These are phyloP conservation scores for Halictus ligatus DNA, from an alignment of 2,888 invertebrate species.

Conservation along the genomic window DNA sequence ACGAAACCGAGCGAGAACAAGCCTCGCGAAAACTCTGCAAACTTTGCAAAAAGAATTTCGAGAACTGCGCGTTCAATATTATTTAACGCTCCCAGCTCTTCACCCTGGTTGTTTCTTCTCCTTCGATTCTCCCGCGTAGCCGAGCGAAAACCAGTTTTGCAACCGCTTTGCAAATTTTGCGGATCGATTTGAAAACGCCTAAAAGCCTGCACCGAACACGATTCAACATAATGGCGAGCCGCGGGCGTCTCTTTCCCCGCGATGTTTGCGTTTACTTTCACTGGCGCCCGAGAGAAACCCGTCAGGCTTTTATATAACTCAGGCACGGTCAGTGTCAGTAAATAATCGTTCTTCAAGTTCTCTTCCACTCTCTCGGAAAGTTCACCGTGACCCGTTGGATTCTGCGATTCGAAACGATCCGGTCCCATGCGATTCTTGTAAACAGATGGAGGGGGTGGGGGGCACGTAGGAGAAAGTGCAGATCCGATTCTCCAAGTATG, in stretches of 20 bases:
- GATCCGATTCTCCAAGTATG: slow-evolving; percentile 34
- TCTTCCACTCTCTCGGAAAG: slow-evolving; percentile 4
- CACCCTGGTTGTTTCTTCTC: no score
- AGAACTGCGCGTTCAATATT: no score
- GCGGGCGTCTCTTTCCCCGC: not conserved
- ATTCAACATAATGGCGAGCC: not conserved
- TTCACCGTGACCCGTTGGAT: not conserved
- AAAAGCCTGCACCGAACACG: no score
- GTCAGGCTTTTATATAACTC: slow-evolving; percentile 41
- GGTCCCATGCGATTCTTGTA: not conserved
- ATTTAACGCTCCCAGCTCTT: no score
- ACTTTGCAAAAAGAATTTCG: no score
- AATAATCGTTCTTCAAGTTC: not conserved
- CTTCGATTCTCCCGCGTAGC: no score
- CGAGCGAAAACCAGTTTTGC: no score
- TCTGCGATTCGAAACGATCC: not conserved
- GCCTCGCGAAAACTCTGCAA: not conserved
- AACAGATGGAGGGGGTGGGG: slow-evolving; percentile 5
- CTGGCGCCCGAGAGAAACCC: slow-evolving; percentile 49
- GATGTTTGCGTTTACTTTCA: slow-evolving; percentile 54
- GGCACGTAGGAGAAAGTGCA: slow-evolving; percentile 58
- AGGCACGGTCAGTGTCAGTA: slow-evolving; percentile 49
- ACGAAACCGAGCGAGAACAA: not conserved
- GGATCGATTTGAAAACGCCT: not conserved
- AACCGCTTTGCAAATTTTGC: no score